Evolutionary conservation across 2,888 invertebrate species (phyloP), one percentile per base, ranked within the genome.

Genomic region (Rhagonycha fulva): DNA sequence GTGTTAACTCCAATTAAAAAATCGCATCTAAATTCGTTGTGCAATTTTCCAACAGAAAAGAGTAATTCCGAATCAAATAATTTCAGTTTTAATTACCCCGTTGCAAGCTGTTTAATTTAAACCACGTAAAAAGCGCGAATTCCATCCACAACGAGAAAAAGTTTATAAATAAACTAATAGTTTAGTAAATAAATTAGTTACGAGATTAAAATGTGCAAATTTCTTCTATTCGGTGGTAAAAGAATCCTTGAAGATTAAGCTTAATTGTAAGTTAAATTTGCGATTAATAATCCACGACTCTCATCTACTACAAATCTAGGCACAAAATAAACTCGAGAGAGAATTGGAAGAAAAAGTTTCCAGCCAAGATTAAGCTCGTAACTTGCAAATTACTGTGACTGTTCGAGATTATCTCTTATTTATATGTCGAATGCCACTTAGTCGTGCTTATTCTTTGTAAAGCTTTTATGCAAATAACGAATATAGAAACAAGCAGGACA

Each of bases 241-340:
- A 66, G 63, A 66, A 66, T 7, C 80, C 78, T 19, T 79, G 79
- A 80, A 83, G 82, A 84, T 85, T 84, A 84, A 83, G 80, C 83
- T 83, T 84, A 85, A 85, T 83, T 83, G 83, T 83, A 83, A 83
- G 83, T 83, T 83, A 84, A 84, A 84, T 82, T 84, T 81, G 77
- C 80, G 75, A 77, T 81, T 81, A 84, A 84, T 84, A 84, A 84
- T 84, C 84, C 82, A 30, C 32, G 74, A 73, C 80, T 79, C 80
- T 81, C 81, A 80, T 82, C 82, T 81, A 79, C 80, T 81, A 79
- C 80, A 81, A 82, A 82, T 83, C 82, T 83, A 66, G 26, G 63
- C 26, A 66, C 23, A 66, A 66, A 66, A 66, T 66, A 66, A 66
- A 66, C 80, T 78, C 77, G 76, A 79, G 76, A 78, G 80, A 76